These are phyloP conservation scores for Dendrolimus houi DNA, from an alignment of 2,888 invertebrate species.

Conservation along the genomic window DNA sequence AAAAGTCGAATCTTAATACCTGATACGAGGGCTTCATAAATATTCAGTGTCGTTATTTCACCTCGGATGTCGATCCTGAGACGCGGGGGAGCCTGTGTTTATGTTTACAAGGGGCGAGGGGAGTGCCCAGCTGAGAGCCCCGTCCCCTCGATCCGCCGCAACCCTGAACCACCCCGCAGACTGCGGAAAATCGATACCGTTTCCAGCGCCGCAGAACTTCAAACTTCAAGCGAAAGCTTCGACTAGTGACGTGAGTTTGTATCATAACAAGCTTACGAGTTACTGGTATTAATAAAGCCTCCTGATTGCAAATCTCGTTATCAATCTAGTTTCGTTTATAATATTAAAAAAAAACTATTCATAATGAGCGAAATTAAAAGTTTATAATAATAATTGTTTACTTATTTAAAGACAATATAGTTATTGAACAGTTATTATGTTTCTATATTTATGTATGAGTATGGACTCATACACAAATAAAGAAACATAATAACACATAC, in stretches of 20 bases:
- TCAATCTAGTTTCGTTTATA: too few relatives aligned
- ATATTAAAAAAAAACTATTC: too few relatives aligned
- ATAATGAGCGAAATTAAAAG: too few relatives aligned
- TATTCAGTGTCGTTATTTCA: conserved; percentile 72
- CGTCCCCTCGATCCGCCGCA: conserved; percentile 20
- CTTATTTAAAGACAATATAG: too few relatives aligned
- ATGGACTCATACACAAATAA: too few relatives aligned
- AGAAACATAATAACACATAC: too few relatives aligned
- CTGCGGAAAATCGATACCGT: conserved; percentile 69
- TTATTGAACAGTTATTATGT: too few relatives aligned
- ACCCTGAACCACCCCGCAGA: conserved; percentile 17
- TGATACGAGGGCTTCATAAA: conserved; percentile 66
- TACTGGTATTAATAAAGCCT: too few relatives aligned
- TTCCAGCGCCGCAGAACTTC: conserved; percentile 47
- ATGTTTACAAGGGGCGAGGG: conserved; percentile 60
- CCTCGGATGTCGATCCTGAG: conserved; percentile 65
- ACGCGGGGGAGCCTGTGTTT: conserved; percentile 52
- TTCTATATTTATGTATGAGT: too few relatives aligned
- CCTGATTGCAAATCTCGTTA: too few relatives aligned
- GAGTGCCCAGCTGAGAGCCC: conserved; percentile 58
- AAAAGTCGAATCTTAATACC: conserved; percentile 67
- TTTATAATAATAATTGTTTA: too few relatives aligned
- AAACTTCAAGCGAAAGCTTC: conserved; percentile 37
- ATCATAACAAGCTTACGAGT: conserved; percentile 19
- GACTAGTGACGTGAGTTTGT: conserved; percentile 32